Conservation (phyloP, 2,797 vertebrate species). For the Melanitta fusca region DNA sequence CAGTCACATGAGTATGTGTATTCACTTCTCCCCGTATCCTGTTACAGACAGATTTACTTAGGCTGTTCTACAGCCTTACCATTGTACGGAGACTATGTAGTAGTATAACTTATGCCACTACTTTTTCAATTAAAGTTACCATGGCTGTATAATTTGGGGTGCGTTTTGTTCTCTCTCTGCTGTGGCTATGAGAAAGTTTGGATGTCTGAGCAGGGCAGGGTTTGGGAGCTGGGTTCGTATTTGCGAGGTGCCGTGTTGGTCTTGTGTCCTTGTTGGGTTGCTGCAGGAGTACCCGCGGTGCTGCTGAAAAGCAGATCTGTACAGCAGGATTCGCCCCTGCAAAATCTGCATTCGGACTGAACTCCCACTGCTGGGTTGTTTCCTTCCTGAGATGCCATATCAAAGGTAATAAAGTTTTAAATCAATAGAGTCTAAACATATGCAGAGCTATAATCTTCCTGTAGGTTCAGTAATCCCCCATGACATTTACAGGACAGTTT, state of each 20-base stretch:
- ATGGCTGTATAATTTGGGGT: background rate
- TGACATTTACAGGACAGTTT: slow-evolving; percentile 46
- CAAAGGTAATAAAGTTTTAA: slow-evolving; percentile 37
- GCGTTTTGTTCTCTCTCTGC: background rate
- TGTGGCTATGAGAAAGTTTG: background rate
- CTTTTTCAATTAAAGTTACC: background rate
- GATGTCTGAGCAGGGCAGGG: background rate
- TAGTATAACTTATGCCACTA: background rate
- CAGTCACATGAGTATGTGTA: background rate
- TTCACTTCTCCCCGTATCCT: background rate
- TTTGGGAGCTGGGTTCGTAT: background rate
- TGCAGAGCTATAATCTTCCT: slow-evolving; percentile 17
- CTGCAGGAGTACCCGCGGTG: background rate
- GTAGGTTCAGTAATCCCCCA: slow-evolving; percentile 18
- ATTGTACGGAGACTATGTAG: background rate
- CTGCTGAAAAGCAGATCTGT: background rate
- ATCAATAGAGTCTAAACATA: background rate
- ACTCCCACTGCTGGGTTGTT: background rate
- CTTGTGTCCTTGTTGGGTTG: background rate
- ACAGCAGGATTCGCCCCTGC: background rate
- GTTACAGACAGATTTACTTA: slow-evolving; percentile 33
- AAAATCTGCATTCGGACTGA: background rate
- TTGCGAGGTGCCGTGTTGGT: fast-evolving
- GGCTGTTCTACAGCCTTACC: slow-evolving; percentile 18
- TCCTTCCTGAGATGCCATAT: background rate